Conservation (phyloP, 2,113 vertebrate genomes). For the Pionites leucogaster region DNA sequence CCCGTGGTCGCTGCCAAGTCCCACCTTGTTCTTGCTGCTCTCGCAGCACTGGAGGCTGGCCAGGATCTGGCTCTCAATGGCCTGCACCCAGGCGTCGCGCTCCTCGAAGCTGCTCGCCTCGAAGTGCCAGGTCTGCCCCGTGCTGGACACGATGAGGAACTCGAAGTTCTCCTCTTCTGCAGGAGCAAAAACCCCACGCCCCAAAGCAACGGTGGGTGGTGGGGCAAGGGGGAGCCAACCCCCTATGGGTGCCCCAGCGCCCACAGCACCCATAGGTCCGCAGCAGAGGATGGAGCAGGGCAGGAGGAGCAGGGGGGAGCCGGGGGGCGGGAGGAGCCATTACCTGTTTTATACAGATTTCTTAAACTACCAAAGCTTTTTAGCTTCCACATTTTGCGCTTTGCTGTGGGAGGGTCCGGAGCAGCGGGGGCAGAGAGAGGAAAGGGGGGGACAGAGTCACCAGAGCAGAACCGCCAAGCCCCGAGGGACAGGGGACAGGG, state of each 20-base stretch:
- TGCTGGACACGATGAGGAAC: constrained; percentile 94
- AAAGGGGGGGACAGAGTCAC: constrained; percentile 10
- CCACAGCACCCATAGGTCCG: neutral
- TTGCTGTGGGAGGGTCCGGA: constrained; percentile 88
- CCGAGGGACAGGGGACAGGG: neutral
- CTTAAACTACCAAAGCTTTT: constrained; percentile 99
- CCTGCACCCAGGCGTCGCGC: constrained; percentile 92
- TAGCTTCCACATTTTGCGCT: constrained; percentile 99
- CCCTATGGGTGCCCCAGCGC: neutral
- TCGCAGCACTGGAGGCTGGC: constrained; percentile 95
- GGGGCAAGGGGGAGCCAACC: neutral
- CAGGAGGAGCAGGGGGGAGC: constrained; percentile 32
- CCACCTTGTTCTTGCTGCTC: constrained; percentile 94
- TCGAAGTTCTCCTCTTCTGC: constrained; percentile 92
- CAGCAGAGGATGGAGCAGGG: neutral
- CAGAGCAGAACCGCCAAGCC: neutral
- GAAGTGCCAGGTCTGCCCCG: constrained; percentile 97
- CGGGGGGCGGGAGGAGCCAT: constrained; percentile 60
- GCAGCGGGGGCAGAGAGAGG: constrained; percentile 58
- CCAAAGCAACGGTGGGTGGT: neutral
- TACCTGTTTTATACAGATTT: constrained; percentile 99
- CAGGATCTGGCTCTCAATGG: constrained; percentile 96
- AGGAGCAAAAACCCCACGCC: neutral
- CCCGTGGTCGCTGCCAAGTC: fast-evolving
- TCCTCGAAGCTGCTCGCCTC: constrained; percentile 92